Conservation (phyloP, 2,113 vertebrate genomes). For the Oreamnos americanus region DNA sequence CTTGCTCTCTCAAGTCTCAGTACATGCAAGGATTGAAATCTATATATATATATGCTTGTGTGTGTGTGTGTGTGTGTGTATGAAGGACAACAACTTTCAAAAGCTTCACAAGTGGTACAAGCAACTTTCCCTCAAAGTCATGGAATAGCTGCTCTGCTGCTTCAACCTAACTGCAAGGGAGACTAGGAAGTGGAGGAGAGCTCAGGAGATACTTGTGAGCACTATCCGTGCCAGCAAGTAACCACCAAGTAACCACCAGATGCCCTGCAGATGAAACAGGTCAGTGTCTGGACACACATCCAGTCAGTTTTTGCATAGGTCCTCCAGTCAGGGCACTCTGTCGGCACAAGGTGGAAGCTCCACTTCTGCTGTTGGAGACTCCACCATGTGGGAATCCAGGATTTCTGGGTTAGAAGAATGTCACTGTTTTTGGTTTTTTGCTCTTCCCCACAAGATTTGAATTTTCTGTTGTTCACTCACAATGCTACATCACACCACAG, state of each 20-base stretch:
- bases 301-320: fast-evolving
- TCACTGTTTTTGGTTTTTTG: neutral
- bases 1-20: neutral
- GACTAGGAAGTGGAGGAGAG: fast-evolving
- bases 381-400: neutral
- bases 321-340: no score
- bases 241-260: no score
- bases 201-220: neutral
- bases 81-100: no score
- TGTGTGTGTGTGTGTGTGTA: neutral
- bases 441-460: neutral
- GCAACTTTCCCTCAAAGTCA: neutral
- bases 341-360: fast-evolving
- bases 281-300: fast-evolving
- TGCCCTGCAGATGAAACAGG: neutral
- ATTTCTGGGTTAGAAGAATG: neutral
- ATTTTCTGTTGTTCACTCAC: neutral
- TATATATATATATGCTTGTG: no score
- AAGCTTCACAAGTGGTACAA: fast-evolving
- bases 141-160: neutral
- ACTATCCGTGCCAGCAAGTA: neutral
- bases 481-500: neutral
- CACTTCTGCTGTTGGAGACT: neutral
- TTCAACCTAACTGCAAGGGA: neutral
- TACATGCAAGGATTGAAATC: neutral